Base-by-base conservation (phyloP, 2,797 vertebrate genomes). In the Aulostomus chinensis region DNA sequence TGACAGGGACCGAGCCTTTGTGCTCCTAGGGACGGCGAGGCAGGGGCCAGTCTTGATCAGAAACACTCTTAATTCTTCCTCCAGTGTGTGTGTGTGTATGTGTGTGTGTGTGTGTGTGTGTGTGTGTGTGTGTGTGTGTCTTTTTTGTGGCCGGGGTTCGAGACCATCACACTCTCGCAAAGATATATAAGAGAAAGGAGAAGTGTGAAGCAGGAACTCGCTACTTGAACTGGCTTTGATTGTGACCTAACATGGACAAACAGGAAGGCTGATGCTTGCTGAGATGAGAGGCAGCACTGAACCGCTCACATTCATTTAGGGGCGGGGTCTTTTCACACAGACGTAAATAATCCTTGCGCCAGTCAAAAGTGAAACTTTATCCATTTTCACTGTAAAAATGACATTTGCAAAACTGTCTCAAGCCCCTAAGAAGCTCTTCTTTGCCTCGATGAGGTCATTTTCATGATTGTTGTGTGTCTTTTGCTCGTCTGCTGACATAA, bases 1-100 rank as follows among this genome's bases (percentile, higher is more conserved):
- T 93, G 92, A 94, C 93, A 94, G 72, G 86, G 75, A 90, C 70
- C 84, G 77, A 86, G 84, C 89, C 90, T 83, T 67, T 88, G 89
- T 88, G 86, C 76, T 81, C 81, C 81, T 80, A 77, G 52, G 76
- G 75, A 66, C 41, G 4, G 14, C 5, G 68, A 71, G 63, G 36
- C 41, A 54, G 73, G 69, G 51, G 62, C 48, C 41, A 68, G 54
- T 58, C 55, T 13, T 51, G 67, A 58, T 78, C 79, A 72, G 58
- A 66, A 56, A 63, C 57, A 73, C 58, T 75, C 82, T 67, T 81
- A 83, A 73, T 79, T 83, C 69, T 72, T 55, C 12, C 4, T 55
- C 50, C 37, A 21, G 13, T 35, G 34, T 43, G 50, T 35, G 40
- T 58, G 50, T 51, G 50, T 21, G 38, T 25, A 31, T 24, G 21